Conservation (phyloP, 2,888 invertebrate genomes). For the Diachrysia chrysitis region DNA sequence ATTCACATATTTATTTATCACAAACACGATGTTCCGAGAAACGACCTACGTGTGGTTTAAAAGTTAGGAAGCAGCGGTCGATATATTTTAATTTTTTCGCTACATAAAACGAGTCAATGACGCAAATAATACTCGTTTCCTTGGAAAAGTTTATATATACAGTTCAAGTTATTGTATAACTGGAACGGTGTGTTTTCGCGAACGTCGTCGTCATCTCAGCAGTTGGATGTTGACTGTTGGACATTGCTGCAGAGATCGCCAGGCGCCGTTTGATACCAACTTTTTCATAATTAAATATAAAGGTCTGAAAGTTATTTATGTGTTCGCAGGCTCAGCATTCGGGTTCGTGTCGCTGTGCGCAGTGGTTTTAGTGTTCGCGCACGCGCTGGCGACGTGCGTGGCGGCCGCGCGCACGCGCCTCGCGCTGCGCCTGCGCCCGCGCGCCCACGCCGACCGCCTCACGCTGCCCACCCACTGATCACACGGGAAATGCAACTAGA, state of each 20-base stretch:
- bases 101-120: not conserved
- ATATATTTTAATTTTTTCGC: not conserved
- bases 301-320: too few species aligned
- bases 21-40: not conserved
- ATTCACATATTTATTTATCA: slow-evolving; percentile 1
- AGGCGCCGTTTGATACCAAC: too few species aligned
- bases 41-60: not conserved
- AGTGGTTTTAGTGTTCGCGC: slow-evolving; percentile 79
- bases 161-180: not conserved
- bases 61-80: not conserved
- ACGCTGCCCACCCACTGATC: slow-evolving; percentile 79
- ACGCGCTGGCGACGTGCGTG: slow-evolving; percentile 75
- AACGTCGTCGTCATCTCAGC: too few species aligned
- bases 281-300: too few species aligned
- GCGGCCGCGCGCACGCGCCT: slow-evolving; percentile 69
- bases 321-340: slow-evolving; percentile 74
- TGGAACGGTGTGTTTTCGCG: not conserved
- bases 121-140: not conserved
- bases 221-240: too few species aligned
- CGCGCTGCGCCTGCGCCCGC: slow-evolving; percentile 66
- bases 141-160: not conserved
- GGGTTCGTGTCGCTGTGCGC: slow-evolving; percentile 84
- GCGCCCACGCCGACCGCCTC: slow-evolving; percentile 68
- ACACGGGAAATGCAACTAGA: slow-evolving; percentile 43
- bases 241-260: too few species aligned